Evolutionary conservation across 2,888 invertebrate genomes (phyloP), one percentile per base, ranked within the genome.

Genomic region (Morpho helenor): DNA sequence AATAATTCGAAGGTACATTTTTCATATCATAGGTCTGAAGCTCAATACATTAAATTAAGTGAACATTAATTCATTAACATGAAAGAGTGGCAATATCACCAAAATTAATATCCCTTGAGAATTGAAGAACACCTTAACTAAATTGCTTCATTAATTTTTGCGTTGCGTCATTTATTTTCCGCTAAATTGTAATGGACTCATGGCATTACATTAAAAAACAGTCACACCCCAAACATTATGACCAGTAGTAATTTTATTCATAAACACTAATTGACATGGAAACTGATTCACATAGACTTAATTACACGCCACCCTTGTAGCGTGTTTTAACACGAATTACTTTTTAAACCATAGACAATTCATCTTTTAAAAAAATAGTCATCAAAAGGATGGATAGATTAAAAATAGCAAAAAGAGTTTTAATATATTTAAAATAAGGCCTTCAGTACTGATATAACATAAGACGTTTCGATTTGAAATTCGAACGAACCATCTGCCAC

Each of bases 401-500:
- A 61, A 65, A 60, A 56, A 41, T 57, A 54, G 61, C 60, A 60
- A 65, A 59, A 69, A 65, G 60, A 60, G 60, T 57, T 64, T 64
- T 63, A 67, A 66, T 61, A 63, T 64, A 66, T 64, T 66, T 62
- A 60, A 65, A 67, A 66, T 65, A 64, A 53, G 60, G 59, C 59
- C 56, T 57, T 59, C 59, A 57, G 51, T 66, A 64, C 62, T 68
- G 58, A 64, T 61, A 65, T 54, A 52, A 62, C 66, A 70, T 77
- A 70, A 68, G 70, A 74, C 75, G 69, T 74, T 77, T 71, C 67
- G 70, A 69, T 79, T 75, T 70, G 76, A 75, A 76, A 70, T 75
- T 73, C 72, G 67, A 76, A 76, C 70, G 71, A 69, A 79, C 87
- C 89, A 89, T 90, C 89, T 89, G 88, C 80, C 85, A 77, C 85